phyloP scores from a whole-genome alignment of 2,113 vertebrate genomes.

The Cavia aperea region DNA sequence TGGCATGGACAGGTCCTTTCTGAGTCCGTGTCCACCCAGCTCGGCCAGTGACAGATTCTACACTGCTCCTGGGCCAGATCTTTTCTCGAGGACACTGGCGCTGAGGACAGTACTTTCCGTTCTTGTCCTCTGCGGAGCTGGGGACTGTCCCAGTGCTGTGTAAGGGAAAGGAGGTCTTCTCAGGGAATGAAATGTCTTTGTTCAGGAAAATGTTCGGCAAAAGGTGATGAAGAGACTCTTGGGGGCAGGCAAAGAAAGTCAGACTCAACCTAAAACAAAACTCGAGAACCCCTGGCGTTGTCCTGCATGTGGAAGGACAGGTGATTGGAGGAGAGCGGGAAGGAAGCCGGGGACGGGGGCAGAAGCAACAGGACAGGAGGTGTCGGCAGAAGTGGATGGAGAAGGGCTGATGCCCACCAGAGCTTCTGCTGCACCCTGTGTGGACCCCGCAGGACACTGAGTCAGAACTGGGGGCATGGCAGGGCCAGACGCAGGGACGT shows the following conservation, averaged over 20 bases:
- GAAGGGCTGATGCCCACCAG: not conserved
- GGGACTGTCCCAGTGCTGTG: not conserved
- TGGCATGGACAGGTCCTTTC: not conserved
- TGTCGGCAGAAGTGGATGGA: not conserved
- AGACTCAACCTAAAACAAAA: not conserved
- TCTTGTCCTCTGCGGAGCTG: not conserved
- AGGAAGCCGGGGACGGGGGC: not conserved
- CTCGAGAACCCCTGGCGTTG: not conserved
- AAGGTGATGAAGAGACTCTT: not conserved
- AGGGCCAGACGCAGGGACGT: not conserved
- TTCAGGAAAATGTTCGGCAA: not conserved
- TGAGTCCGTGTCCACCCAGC: too few relatives aligned
- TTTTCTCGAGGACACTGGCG: not conserved
- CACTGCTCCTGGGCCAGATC: not conserved
- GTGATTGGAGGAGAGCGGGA: not conserved
- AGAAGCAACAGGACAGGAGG: accelerated
- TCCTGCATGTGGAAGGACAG: not conserved
- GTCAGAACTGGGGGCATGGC: not conserved
- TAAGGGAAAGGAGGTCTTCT: not conserved
- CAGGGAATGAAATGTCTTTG: not conserved
- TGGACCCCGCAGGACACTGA: not conserved
- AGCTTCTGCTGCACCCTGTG: not conserved
- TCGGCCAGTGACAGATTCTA: too few relatives aligned
- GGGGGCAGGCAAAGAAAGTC: not conserved
- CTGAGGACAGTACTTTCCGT: not conserved